Percentiles rank a stretch among this genome's conserved stretches.
These are phyloP conservation scores for Myioborus melanocephalus DNA, from an alignment of 2,797 vertebrate genomes.

Conservation along the genomic window DNA sequence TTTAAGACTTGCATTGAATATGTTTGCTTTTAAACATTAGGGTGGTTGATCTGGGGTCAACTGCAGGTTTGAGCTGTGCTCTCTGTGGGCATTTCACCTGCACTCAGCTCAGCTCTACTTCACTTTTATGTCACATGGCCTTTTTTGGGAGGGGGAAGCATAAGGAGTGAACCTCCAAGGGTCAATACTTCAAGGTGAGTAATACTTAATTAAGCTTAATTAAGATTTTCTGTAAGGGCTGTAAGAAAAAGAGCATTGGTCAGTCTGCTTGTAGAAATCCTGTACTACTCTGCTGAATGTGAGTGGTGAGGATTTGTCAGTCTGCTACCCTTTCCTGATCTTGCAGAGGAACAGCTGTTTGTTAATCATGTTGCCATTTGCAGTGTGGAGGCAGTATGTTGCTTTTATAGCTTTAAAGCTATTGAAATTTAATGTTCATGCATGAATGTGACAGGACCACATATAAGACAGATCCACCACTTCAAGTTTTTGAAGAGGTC, in stretches of 20 bases:
- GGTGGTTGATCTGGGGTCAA: not conserved
- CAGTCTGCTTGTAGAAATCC: not conserved
- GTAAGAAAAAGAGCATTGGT: not conserved
- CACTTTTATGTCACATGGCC: not conserved
- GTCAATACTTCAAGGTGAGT: not conserved
- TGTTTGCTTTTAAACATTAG: not conserved
- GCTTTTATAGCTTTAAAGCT: not conserved
- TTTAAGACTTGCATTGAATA: not conserved
- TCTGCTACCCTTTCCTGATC: not conserved
- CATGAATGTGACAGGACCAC: not conserved
- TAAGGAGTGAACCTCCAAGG: not conserved
- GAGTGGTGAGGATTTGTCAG: not conserved
- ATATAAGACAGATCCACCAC: not conserved
- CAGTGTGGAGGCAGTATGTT: not conserved
- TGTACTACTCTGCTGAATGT: not conserved
- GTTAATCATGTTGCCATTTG: not conserved
- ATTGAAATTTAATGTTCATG: not conserved
- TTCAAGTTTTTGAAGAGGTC: not conserved
- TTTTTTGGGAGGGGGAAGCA: not conserved
- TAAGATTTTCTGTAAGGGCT: not conserved
- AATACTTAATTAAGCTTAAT: not conserved
- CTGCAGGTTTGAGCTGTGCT: not conserved
- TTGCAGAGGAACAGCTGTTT: not conserved
- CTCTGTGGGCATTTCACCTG: not conserved
- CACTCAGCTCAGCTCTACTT: not conserved